phyloP scores from a whole-genome alignment of 2,797 vertebrate genomes.

The Hyperoplus immaculatus region DNA sequence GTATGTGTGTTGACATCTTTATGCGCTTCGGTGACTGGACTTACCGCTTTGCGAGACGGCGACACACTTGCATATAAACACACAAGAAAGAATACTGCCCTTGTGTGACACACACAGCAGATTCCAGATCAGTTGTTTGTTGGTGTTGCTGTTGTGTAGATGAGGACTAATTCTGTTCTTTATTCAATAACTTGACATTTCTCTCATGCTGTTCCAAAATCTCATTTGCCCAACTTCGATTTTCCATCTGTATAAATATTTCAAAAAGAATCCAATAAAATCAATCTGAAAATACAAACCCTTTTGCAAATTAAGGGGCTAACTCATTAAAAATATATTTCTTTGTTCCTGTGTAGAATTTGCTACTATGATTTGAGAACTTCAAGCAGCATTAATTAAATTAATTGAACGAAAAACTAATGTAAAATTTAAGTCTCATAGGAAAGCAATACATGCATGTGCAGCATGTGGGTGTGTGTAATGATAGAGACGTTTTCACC shows the following conservation, averaged over 20 bases:
- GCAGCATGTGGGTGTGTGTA: constrained; percentile 2
- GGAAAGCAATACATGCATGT: not conserved
- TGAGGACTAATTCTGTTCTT: not conserved
- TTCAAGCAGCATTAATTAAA: not conserved
- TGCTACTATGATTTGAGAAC: not conserved
- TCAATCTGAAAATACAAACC: not conserved
- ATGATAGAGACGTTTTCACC: not conserved
- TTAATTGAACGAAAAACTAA: not conserved
- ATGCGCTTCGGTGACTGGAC: constrained; percentile 56
- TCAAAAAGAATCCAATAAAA: not conserved
- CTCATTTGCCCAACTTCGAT: not conserved
- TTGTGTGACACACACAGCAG: not conserved
- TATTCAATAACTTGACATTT: not conserved
- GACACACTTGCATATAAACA: not conserved
- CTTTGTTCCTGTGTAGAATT: not conserved
- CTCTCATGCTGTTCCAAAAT: not conserved
- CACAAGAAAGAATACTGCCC: not conserved
- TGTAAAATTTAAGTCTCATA: not conserved
- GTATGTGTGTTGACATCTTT: constrained; percentile 65
- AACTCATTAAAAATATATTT: not conserved
- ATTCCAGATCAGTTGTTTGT: constrained; percentile 1
- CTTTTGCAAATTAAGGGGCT: not conserved
- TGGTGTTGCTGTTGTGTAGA: not conserved
- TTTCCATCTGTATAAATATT: not conserved
- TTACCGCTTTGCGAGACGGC: constrained; percentile 38